Evolutionary conservation across 2,797 vertebrate genomes (phyloP).

Genomic region (Iguana delicatissima): DNA sequence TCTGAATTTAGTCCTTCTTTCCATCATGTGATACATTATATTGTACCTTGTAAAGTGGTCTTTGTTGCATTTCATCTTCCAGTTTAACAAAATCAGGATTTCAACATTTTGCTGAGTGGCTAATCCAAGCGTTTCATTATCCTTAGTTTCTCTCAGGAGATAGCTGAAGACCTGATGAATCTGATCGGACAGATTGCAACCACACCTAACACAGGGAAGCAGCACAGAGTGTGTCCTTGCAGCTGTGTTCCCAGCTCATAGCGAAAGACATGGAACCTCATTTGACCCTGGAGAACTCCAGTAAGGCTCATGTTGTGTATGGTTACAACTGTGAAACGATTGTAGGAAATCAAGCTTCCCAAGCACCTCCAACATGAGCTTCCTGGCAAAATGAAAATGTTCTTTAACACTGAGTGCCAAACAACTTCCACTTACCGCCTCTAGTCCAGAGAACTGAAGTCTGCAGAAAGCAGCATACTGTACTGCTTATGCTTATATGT

Average conservation of each 20-base stretch:
- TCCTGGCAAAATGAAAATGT: neutral
- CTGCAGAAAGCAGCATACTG: neutral
- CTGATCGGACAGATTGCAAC: constrained; percentile 7
- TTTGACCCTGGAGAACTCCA: constrained; percentile 4
- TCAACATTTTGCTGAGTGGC: neutral
- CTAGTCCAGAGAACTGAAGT: neutral
- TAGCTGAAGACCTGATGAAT: neutral
- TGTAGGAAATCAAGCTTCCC: neutral
- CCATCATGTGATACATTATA: neutral
- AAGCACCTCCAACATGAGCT: neutral
- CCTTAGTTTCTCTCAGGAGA: neutral
- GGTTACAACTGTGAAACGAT: neutral
- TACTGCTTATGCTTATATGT: neutral
- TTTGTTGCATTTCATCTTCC: neutral
- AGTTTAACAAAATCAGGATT: constrained; percentile 1
- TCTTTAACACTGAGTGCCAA: neutral
- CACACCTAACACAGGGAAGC: constrained; percentile 13
- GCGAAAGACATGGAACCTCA: neutral
- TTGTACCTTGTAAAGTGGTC: neutral
- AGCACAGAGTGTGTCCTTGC: neutral
- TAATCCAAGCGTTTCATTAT: constrained; percentile 2
- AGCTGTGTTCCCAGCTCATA: neutral
- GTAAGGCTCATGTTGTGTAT: neutral
- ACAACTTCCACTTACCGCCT: neutral
- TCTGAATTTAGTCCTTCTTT: neutral